Evolutionary conservation across 2,113 vertebrate genomes (phyloP), one percentile per base, ranked within the genome.

Genomic region (Cavia porcellus): DNA sequence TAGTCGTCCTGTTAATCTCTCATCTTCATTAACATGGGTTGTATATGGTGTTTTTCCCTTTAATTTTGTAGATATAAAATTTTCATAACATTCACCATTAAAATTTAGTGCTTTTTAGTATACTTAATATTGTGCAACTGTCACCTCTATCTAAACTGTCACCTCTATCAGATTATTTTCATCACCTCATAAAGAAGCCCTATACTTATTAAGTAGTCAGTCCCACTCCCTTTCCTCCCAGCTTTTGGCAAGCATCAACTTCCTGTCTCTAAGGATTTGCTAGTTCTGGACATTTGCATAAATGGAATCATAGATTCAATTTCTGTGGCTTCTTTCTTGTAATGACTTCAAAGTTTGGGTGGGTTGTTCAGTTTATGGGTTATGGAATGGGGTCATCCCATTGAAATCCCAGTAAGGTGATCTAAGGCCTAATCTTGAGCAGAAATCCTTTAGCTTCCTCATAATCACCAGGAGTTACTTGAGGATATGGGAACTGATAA

Each of bases 11-110:
- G 24, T 68, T 5, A 13, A 0, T 77, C n/a, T 11, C 55, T 52
- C 85, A 42, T 72, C 68, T 85, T 81, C 57, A n/a, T 66, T 75
- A 35, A 83, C 32, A 57, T 6, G 30, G 9, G 19, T 25, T 62
- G 2, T 2, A 11, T 42, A 7, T 22, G 24, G 68, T 47, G 74
- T n/a, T 62, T 64, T n/a, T 38, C 35, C 62, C 86, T 68, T 68
- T 68, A 68, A 61, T 81, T 84, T 28, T 61, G 5, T 64, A 86
- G 81, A 59, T 15, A 85, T 83, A 92, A 93, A 92, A 92, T 87
- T 87, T 66, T 50, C 3, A 55, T 82, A 87, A 42, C 66, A 64
- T 81, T 70, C 32, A 94, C 57, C 28, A 35, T 89, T 89, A 75
- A 92, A 25, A 57, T 77, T 52, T n/a, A 70, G 42, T 52, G 85